Percentiles rank a stretch among this genome's conserved stretches.
Evolutionary conservation across 2,888 invertebrate species (phyloP).

Genomic region (Sicus ferrugineus): DNA sequence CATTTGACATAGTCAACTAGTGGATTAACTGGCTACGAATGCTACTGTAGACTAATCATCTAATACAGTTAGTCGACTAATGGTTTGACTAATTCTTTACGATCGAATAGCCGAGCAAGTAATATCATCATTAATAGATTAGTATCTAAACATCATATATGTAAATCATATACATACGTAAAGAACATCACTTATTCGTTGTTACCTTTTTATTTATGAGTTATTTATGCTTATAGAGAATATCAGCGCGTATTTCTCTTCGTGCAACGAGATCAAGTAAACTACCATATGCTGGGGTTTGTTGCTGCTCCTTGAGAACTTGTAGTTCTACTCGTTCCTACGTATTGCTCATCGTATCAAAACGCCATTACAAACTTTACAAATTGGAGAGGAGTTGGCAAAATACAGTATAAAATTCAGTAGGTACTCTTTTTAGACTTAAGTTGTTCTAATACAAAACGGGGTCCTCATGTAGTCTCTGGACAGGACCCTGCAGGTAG

Average conservation of each 20-base stretch:
- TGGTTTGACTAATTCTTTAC: too few relatives aligned
- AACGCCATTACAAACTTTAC: slow-evolving; percentile 29
- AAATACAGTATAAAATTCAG: slow-evolving; percentile 47
- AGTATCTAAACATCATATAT: not conserved
- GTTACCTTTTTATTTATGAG: too few relatives aligned
- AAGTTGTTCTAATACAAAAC: slow-evolving; percentile 40
- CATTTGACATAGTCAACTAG: too few relatives aligned
- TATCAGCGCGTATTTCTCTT: too few relatives aligned
- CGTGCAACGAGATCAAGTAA: not conserved
- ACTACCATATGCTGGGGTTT: not conserved
- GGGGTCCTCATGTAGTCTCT: slow-evolving; percentile 36
- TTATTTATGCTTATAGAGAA: too few relatives aligned
- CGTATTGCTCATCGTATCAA: slow-evolving; percentile 27
- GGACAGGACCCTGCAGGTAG: slow-evolving; percentile 44
- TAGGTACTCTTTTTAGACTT: slow-evolving; percentile 60
- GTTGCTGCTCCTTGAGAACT: not conserved
- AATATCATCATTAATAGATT: too few relatives aligned
- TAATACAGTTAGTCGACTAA: too few relatives aligned
- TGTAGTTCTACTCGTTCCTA: not conserved
- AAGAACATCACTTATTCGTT: too few relatives aligned
- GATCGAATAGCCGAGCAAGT: too few relatives aligned
- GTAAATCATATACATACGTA: not conserved
- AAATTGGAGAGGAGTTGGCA: slow-evolving; percentile 34
- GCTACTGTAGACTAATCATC: too few relatives aligned
- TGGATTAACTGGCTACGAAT: too few relatives aligned